Evolutionary conservation across 2,797 vertebrate species (phyloP), one percentile per base, ranked within the genome.

Genomic region (Parauchenoglanis punctatus): DNA sequence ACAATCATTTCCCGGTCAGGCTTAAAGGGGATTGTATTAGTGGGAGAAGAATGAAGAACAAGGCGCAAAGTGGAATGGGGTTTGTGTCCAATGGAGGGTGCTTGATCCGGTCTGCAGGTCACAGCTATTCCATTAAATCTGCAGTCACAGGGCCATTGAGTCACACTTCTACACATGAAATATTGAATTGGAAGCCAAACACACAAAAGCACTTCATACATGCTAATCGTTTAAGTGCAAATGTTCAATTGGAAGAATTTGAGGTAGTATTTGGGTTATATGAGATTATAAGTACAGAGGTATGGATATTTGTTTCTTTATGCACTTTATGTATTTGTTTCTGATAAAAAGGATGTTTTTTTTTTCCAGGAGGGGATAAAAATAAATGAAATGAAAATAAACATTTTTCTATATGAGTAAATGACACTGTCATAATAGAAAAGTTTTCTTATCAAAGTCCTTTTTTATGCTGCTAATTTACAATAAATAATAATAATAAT

Each of bases 11-110:
- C 86, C 88, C 86, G 83, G 72, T 88, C 58, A 58, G 90, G 87
- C 85, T 91, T 92, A 85, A 78, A 89, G 76, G 85, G 85, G 91
- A 91, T 90, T 91, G 87, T 89, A 91, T 91, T 91, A 89, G 85
- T 46, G 52, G 82, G 40, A 70, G 23, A 85, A 90, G 81, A 92
- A 91, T 88, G 61, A 89, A 87, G 88, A 89, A 90, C 89, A 90
- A 88, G 88, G 87, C 40, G 28, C 84, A 35, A 80, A 87, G 84
- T 86, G 87, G 77, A 88, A 86, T 89, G 84, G 88, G 90, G 87
- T 91, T 91, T 91, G 86, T 88, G 88, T 90, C 88, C 85, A 72
- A 73, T 84, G 88, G 88, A 91, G 87, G 86, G 88, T 86, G 85
- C 83, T 83, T 72, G 81, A 91, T 88, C 84, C 59, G n/a, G 85